These are phyloP conservation scores for Papilio xuthus DNA, from an alignment of 1,140 invertebrate genomes.

Conservation along the genomic window DNA sequence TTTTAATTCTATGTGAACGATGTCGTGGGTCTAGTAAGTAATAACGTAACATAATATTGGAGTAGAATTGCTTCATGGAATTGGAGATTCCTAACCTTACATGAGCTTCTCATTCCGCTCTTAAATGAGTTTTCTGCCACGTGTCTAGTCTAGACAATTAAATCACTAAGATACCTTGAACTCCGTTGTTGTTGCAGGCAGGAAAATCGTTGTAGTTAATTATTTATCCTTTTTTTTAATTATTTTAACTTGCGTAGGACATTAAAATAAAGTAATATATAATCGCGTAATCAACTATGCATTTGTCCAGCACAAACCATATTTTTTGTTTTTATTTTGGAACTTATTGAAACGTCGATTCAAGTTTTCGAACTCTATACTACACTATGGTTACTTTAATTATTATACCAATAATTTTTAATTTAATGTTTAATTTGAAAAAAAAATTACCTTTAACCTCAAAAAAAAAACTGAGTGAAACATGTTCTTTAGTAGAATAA, in stretches of 20 bases:
- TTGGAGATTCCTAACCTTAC: background rate
- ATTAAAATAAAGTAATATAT: background rate
- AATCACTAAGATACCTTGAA: background rate
- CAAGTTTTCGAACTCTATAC: no score
- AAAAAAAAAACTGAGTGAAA: background rate
- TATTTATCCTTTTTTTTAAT: background rate
- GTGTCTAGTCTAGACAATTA: background rate
- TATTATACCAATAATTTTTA: background rate
- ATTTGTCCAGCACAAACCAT: no score
- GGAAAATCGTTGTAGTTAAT: background rate
- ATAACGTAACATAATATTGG: background rate
- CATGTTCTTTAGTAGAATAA: background rate
- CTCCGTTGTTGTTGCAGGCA: background rate
- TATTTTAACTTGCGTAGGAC: background rate
- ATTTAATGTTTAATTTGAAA: no score
- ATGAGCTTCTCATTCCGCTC: background rate
- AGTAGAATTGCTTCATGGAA: background rate
- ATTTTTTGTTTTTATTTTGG: no score
- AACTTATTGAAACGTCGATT: no score
- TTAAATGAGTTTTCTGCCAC: constrained; percentile 1
- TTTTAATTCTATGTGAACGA: background rate
- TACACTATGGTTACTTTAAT: no score
- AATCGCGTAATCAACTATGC: no score
- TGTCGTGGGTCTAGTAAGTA: no score
- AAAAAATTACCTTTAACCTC: background rate